Evolutionary conservation across 2,797 vertebrate species (phyloP).

Genomic region (Tarsius wallacei): DNA sequence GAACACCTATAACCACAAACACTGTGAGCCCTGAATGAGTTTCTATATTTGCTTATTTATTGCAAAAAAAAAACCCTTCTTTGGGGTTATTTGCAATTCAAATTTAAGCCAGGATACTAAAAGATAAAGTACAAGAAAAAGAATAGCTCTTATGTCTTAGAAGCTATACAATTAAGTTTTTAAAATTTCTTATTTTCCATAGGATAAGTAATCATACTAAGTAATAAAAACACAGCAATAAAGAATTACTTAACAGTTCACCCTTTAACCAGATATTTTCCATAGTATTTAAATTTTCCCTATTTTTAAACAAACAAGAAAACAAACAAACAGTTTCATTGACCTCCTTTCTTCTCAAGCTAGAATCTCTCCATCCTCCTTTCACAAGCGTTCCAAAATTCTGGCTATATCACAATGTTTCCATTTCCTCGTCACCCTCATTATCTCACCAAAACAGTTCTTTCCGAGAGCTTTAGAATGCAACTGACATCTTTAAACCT

Average conservation of each 20-base stretch:
- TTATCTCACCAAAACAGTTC: not conserved
- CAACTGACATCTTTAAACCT: not conserved
- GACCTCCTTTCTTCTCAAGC: constrained; percentile 16
- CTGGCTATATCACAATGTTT: not conserved
- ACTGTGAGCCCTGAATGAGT: not conserved
- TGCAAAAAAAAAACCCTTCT: not conserved
- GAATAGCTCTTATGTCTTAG: not conserved
- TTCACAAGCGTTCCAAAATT: constrained; percentile 16
- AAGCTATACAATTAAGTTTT: not conserved
- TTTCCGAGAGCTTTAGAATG: not conserved
- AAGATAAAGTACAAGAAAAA: not conserved
- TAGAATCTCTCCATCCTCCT: not conserved
- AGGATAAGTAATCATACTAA: not conserved
- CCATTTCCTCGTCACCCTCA: not conserved
- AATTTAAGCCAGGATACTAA: constrained; percentile 28
- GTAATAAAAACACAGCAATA: constrained; percentile 24
- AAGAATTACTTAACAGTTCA: constrained; percentile 6
- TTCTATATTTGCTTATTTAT: not conserved
- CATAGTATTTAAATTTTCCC: constrained; percentile 57
- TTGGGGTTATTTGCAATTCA: not conserved
- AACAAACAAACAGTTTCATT: not conserved
- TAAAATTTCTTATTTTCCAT: constrained; percentile 53
- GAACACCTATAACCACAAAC: not conserved
- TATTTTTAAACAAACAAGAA: constrained; percentile 71
- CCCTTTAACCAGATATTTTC: not conserved